Base-by-base conservation (phyloP, 1,140 invertebrate species). In the Camponotus vicinus region DNA sequence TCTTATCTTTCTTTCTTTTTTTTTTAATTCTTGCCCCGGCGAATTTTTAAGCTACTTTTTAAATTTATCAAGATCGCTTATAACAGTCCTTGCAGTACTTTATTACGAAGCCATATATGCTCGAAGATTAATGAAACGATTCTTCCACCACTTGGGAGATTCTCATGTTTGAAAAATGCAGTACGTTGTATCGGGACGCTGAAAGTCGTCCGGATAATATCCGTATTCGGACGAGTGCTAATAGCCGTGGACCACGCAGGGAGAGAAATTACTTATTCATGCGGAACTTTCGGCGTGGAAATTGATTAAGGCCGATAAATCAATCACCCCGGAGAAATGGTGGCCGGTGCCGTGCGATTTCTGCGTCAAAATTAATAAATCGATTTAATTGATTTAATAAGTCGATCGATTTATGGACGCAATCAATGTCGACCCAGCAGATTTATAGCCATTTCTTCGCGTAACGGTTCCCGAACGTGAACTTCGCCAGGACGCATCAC, bases 311-410 rank as follows among this genome's bases (percentile, higher is more conserved):
- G 45, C 49, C 85, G 45, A 90, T 90, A 90, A 90, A 90, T 90
- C 86, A 85, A 87, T 87, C 80, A 87, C n/a, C 40, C 13, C 37
- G 59, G 49, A 21, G 76, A 80, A 42, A 86, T 69, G 76, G 75
- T 66, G 40, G 49, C 49, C 61, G 49, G 27, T 37, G 37, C 73
- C 21, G 76, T 63, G 59, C 76, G 84, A 88, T 88, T 89, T 86
- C 52, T 85, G 83, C 61, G 67, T 88, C 89, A 86, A 89, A 86
- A 89, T 88, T 88, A 88, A 91, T 91, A 91, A 90, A 90, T 91
- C 63, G 90, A 91, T 85, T 85, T 91, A 86, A 91, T 91, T 91
- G 87, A 86, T 91, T 91, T 86, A 84, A 91, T 91, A 91, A 90
- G 76, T 91, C 79, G 89, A 85, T 83, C 80, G 87, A 89, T 86